These are phyloP conservation scores for Sogatella furcifera DNA, from an alignment of 1,140 invertebrate species.

Conservation along the genomic window DNA sequence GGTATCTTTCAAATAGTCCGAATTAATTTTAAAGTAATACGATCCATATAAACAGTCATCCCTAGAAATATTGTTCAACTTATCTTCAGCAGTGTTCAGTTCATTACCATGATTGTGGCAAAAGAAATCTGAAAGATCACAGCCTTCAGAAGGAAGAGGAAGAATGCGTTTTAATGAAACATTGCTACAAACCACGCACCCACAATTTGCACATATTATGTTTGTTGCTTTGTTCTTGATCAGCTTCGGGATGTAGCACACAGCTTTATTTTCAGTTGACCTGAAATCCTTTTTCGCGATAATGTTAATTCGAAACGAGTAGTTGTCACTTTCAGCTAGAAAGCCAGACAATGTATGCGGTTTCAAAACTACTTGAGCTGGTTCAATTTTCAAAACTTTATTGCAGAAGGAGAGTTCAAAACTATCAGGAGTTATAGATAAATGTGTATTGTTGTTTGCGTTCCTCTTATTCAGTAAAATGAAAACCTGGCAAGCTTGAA, in stretches of 20 bases:
- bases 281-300: background rate
- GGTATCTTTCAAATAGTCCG: background rate
- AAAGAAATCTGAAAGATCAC: slow-evolving; percentile 7
- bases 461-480: too few species aligned
- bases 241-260: slow-evolving; percentile 1
- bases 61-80: background rate
- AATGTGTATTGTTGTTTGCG: too few species aligned
- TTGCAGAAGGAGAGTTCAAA: too few species aligned
- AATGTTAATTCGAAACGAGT: background rate
- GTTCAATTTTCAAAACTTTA: too few species aligned
- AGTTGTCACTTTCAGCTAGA: background rate
- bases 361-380: too few species aligned
- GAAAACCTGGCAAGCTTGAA: too few species aligned
- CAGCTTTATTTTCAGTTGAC: background rate
- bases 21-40: slow-evolving; percentile 8
- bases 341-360: background rate
- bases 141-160: slow-evolving; percentile 8
- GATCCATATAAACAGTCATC: slow-evolving; percentile 7
- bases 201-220: slow-evolving; percentile 2
- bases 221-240: background rate
- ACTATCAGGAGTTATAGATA: too few species aligned
- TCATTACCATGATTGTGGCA: slow-evolving; percentile 5
- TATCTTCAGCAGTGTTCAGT: background rate
- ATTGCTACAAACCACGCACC: background rate
- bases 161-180: slow-evolving; percentile 6